Conservation (phyloP, 2,113 vertebrate genomes). For the Gadus chalcogrammus region DNA sequence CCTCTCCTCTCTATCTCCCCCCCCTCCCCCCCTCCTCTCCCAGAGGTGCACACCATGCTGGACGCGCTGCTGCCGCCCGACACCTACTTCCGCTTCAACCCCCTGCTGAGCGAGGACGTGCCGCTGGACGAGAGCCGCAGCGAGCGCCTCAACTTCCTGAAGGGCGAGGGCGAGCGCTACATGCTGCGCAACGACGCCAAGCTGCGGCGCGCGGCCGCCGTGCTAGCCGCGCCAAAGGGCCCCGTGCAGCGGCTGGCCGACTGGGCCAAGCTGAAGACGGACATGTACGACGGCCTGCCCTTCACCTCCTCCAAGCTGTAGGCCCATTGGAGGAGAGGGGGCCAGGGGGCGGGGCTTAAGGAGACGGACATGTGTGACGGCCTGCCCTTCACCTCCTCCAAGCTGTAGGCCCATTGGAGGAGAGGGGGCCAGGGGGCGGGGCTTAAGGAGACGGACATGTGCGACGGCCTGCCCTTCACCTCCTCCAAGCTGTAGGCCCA, state of each 20-base stretch:
- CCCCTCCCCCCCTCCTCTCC: constrained; percentile 15
- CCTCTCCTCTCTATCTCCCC: neutral
- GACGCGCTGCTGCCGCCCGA: constrained; percentile 88
- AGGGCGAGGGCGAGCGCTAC: constrained; percentile 82
- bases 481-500: constrained; percentile 80
- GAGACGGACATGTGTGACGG: constrained; percentile 89
- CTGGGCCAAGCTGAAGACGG: constrained; percentile 85
- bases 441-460: too few relatives aligned
- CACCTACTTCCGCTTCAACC: constrained; percentile 96
- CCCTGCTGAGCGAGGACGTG: constrained; percentile 90
- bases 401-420: constrained; percentile 68
- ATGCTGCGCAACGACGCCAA: constrained; percentile 90
- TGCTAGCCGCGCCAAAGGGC: constrained; percentile 84
- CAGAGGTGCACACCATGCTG: constrained; percentile 95
- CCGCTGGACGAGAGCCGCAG: constrained; percentile 87
- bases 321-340: neutral
- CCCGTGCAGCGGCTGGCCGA: constrained; percentile 83
- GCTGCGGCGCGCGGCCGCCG: constrained; percentile 83
- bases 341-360: too few relatives aligned
- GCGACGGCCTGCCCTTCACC: constrained; percentile 71
- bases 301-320: constrained; percentile 87
- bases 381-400: constrained; percentile 82
- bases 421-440: too few relatives aligned
- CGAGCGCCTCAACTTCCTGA: constrained; percentile 87
- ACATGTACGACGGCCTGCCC: constrained; percentile 89